Evolutionary conservation across 1,140 invertebrate species (phyloP).

Genomic region (Odontomachus brunneus): DNA sequence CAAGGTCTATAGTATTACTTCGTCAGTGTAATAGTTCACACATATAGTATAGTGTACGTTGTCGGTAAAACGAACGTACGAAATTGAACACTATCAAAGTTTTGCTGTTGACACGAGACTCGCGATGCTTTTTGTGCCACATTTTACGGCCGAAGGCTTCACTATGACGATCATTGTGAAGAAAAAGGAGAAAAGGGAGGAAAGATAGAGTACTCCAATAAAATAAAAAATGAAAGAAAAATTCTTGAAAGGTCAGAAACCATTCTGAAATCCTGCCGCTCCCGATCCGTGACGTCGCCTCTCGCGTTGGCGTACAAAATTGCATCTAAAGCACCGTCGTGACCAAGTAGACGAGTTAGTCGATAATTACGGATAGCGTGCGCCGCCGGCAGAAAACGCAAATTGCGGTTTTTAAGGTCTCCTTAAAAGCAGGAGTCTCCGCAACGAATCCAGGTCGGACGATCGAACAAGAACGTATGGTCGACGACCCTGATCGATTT

Average conservation of each 20-base stretch:
- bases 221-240: conserved; percentile 40
- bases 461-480: conserved; percentile 32
- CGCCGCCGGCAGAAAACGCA: conserved; percentile 32
- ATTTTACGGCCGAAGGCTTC: conserved; percentile 4
- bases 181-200: conserved; percentile 1
- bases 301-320: background rate
- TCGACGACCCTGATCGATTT: conserved; percentile 20
- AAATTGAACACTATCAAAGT: too few relatives aligned
- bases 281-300: background rate
- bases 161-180: conserved; percentile 53
- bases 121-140: conserved; percentile 3
- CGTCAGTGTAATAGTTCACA: too few relatives aligned
- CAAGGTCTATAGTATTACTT: too few relatives aligned
- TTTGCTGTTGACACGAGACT: too few relatives aligned
- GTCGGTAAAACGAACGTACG: background rate
- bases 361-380: conserved; percentile 64
- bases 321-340: background rate
- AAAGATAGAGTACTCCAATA: conserved; percentile 21
- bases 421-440: background rate
- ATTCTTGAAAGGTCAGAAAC: background rate
- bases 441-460: conserved; percentile 40
- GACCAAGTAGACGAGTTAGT: background rate
- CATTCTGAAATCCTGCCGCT: background rate
- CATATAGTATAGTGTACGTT: background rate
- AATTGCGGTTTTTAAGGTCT: conserved; percentile 32